phyloP scores from a whole-genome alignment of 1,140 invertebrate genomes.

The Akabosia matsudoensis region DNA sequence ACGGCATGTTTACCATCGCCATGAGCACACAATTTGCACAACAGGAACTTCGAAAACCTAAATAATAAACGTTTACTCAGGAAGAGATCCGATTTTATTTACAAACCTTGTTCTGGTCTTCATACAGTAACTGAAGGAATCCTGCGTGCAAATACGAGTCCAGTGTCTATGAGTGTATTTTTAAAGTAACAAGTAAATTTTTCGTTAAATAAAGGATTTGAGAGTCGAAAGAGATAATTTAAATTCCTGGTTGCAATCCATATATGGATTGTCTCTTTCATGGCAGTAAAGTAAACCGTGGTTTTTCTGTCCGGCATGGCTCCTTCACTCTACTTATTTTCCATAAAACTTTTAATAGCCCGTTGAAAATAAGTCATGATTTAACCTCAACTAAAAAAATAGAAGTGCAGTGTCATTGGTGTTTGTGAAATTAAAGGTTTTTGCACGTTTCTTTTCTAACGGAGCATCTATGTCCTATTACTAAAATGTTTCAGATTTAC shows the following conservation, averaged over 20 bases:
- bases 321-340: background rate
- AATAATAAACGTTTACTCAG: background rate
- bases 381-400: too few relatives aligned
- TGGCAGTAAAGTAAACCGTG: background rate
- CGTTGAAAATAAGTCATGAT: too few relatives aligned
- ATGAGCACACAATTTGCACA: background rate
- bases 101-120: background rate
- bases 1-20: too few relatives aligned
- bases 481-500: too few relatives aligned
- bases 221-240: slow-evolving; percentile 10
- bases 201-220: background rate
- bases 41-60: background rate
- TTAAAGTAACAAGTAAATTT: too few relatives aligned
- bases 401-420: too few relatives aligned
- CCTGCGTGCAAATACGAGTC: background rate
- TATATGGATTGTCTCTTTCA: background rate
- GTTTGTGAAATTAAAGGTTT: too few relatives aligned
- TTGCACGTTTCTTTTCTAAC: too few relatives aligned
- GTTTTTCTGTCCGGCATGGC: too few relatives aligned
- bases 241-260: background rate
- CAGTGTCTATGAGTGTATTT: too few relatives aligned
- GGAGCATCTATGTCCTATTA: too few relatives aligned
- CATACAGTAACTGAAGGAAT: too few relatives aligned
- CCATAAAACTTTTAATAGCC: background rate
- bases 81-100: background rate